phyloP scores from a whole-genome alignment of 2,888 invertebrate genomes.

The Netelia fuscicornis region DNA sequence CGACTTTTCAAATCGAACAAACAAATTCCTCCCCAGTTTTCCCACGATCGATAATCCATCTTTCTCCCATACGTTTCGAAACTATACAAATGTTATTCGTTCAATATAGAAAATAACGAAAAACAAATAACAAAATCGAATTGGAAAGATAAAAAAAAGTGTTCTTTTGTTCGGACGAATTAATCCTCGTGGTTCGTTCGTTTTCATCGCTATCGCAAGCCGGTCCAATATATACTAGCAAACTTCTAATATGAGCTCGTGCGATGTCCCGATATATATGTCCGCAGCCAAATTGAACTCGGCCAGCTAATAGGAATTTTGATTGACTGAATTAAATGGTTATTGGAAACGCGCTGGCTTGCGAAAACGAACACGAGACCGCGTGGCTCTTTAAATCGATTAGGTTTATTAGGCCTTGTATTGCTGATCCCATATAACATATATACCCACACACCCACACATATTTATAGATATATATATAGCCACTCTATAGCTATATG shows the following conservation, averaged over 20 bases:
- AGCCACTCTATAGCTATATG: not conserved
- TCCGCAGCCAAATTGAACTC: slow-evolving; percentile 81
- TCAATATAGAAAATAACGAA: not conserved
- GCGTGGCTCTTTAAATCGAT: slow-evolving; percentile 79
- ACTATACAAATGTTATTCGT: slow-evolving; percentile 32
- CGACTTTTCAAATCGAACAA: not conserved
- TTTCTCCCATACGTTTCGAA: not conserved
- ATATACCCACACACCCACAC: not conserved
- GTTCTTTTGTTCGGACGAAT: slow-evolving; percentile 47
- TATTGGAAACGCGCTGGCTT: slow-evolving; percentile 80
- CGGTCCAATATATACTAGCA: slow-evolving; percentile 80
- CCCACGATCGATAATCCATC: no score
- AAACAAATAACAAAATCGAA: not conserved
- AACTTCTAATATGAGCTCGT: slow-evolving; percentile 82
- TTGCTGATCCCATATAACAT: slow-evolving; percentile 45
- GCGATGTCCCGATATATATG: slow-evolving; percentile 78
- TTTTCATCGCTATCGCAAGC: slow-evolving; percentile 74
- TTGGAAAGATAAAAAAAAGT: not conserved
- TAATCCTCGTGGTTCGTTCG: slow-evolving; percentile 71
- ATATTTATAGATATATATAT: not conserved
- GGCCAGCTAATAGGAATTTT: slow-evolving; percentile 83
- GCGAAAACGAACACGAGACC: slow-evolving; percentile 55
- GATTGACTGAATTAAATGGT: slow-evolving; percentile 85
- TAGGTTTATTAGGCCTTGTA: slow-evolving; percentile 77
- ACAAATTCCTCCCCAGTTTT: no score